Base-by-base conservation (phyloP, 2,797 vertebrate species). In the Muraenolepis orangiensis region DNA sequence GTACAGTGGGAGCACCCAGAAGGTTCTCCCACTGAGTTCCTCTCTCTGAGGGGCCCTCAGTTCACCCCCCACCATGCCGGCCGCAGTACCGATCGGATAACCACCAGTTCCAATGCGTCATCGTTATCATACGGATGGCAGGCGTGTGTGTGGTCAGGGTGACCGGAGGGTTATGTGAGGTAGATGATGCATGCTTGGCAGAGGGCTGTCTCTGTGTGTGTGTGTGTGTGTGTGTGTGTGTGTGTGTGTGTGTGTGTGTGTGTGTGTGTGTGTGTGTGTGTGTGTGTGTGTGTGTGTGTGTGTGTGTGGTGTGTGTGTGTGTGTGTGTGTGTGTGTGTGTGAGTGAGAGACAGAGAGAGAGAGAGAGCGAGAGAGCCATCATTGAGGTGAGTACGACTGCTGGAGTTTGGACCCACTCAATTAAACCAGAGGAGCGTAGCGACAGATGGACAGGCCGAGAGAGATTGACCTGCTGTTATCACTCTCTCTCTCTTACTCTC, bases 361-460 rank as follows among this genome's bases (percentile, higher is more conserved):
- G 51, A 57, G 20, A n/a, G n/a, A 57, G 51, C 8, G 51, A 57
- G 72, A 76, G 66, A 11, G 70, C 34, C 29, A 71, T 76, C 79
- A 73, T 70, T 69, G 66, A 70, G 46, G 7, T 30, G 29, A 70
- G 78, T 74, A 8, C 72, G 71, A 26, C 23, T 32, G 6, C 28
- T 74, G 29, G 70, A 30, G 66, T 77, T 80, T 73, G 72, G 57
- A 71, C 74, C 84, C 82, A 80, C 76, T 85, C 84, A 12, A 84
- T 88, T 89, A 86, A 26, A 80, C 66, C 80, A 69, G 70, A 73
- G 74, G 66, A 81, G 14, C 29, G 85, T 80, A 89, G 86, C 84
- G 82, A 66, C 90, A 91, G 88, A 90, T 91, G 90, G 85, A 70
- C 79, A 4, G 77, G 46, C 64, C 14, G 51, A 31, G 40, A 32